Base-by-base conservation (phyloP, 2,888 invertebrate species). In the Lasioglossum malachurum region DNA sequence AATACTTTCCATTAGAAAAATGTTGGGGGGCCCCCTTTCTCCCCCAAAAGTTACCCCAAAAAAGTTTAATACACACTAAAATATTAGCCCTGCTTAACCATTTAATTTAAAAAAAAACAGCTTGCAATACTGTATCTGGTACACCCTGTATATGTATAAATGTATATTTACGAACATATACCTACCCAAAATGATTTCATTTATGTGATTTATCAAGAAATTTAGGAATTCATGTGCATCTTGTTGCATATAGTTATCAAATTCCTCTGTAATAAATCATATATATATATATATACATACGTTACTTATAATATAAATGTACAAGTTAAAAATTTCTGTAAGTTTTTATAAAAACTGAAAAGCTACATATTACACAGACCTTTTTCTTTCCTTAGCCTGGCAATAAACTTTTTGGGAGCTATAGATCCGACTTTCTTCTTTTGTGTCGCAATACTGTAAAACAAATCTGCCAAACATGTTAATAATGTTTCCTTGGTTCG, bases 171-270 rank as follows among this genome's bases (percentile, higher is more conserved):
- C 12, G 64, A 23, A 49, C 60, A 35, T 73, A 57, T 80, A 27
- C 96, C 97, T 96, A 97, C 99, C 99, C 96, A 99, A 96, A 94
- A 99, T 98, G 93, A 99, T 98, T 96, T 99, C 99, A 96, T 99
- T 99, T 94, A 99, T 99, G 94, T 99, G 99, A 96, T 99, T 99
- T 89, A 99, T 98, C 88, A 99, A 97, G 96, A 99, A 99, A 96
- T 99, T 99, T 88, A 99, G 97, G 96, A 99, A 99, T 95, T 99
- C 99, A 95, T 99, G 99, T 75, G 99, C 99, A 97, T 99, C 99
- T 96, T 99, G 99, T 96, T 99, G 99, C 98, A 99, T 99, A 95
- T 99, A 99, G 96, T 99, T 99, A 96, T 99, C 99, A 96, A 99
- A 99, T 95, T 99, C 98, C 96, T 99, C 99, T 99, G 97, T 86